Base-by-base conservation (phyloP, 2,888 invertebrate genomes). In the Pteria penguin region DNA sequence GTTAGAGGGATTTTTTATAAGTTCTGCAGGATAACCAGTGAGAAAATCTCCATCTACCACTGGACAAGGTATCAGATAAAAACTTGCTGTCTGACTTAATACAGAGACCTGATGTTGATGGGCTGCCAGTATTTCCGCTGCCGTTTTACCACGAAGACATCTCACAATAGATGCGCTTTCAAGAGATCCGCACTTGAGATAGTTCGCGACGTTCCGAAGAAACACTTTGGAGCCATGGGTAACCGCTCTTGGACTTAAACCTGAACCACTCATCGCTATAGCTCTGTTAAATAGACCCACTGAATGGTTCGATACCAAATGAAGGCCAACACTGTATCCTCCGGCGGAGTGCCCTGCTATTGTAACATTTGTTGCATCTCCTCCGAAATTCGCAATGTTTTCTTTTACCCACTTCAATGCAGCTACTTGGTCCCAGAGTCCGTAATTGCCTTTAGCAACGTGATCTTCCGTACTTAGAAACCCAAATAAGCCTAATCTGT, bases 361-460 rank as follows among this genome's bases (percentile, higher is more conserved):
- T 96, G 98, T 97, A 66, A 97, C 95, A 90, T 96, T 96, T 87
- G 96, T 94, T 27, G 97, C 96, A 92, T 97, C 97, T 5, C 97
- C 97, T 54, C 88, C 89, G 67, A 87, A 87, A 36, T 78, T 58
- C 14, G 72, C 61, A 24, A 89, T 88, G 66, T 89, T 88, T 5
- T 83, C 69, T 60, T 88, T 79, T 0, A 90, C 81, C 92, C 92
- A 93, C 74, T 90, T 87, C 22, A 97, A 94, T 27, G 97, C 97
- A 96, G 97, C 95, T 89, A 96, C 94, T 92, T 98, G 98, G 92
- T 98, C 98, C 93, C 96, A 97, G 89, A 98, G 93, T 22, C 97
- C 98, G 72, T 97, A 96, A 92, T 98, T 98, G 0, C 98, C 97
- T 1, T 95, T 94, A 57, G 96, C 96, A 87, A 96, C 96, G 2